Percentiles rank a stretch among this genome's conserved stretches.
These are phyloP conservation scores for Podabrus alpinus DNA, from an alignment of 2,888 invertebrate genomes.

Conservation along the genomic window DNA sequence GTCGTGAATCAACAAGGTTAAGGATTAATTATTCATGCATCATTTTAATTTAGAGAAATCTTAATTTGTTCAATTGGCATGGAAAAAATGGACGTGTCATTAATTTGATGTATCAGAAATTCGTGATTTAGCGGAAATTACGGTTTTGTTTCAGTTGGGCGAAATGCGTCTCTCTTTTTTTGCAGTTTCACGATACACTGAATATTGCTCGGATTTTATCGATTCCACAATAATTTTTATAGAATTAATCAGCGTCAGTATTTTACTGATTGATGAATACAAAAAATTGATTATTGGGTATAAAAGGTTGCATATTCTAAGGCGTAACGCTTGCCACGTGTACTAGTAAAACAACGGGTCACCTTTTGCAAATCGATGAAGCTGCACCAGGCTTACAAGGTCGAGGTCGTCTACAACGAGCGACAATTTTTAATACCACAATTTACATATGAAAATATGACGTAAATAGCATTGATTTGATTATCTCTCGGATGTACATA, in stretches of 20 bases:
- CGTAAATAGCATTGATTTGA: neutral
- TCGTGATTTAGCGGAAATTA: neutral
- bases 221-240: too few species aligned
- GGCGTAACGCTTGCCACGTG: constrained; percentile 6
- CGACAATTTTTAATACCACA: constrained; percentile 28
- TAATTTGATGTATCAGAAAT: neutral
- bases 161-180: too few species aligned
- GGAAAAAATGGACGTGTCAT: neutral
- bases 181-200: too few species aligned
- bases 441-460: constrained; percentile 29
- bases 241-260: too few species aligned
- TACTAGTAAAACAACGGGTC: constrained; percentile 38
- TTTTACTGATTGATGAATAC: neutral
- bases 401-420: constrained; percentile 42
- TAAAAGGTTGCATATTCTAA: constrained; percentile 13
- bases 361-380: constrained; percentile 51
- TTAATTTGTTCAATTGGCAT: too few species aligned
- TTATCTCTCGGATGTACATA: neutral
- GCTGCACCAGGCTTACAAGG: constrained; percentile 48
- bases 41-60: neutral
- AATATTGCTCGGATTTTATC: too few species aligned
- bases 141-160: neutral
- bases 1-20: neutral
- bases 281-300: neutral
- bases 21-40: neutral